Conservation (phyloP, 2,797 vertebrate genomes). For the Phaenicophaeus curvirostris region DNA sequence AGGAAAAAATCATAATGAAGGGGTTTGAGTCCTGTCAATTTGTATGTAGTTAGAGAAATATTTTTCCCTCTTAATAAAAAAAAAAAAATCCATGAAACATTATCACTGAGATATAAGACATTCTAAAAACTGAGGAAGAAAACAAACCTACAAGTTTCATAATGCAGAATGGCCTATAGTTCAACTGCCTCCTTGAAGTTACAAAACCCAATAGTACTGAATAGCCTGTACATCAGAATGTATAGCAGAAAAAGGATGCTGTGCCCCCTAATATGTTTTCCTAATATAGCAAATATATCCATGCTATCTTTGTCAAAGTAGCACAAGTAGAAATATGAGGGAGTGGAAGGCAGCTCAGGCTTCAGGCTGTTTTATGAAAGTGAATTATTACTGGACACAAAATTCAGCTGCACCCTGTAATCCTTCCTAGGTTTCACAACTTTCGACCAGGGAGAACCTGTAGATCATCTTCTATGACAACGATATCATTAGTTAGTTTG, state of each 20-base stretch:
- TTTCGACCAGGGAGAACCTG: background rate
- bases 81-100: background rate
- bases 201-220: accelerated
- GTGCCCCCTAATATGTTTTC: accelerated
- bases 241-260: background rate
- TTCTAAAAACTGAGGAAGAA: background rate
- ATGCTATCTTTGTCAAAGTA: background rate
- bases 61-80: background rate
- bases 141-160: background rate
- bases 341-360: background rate
- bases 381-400: background rate
- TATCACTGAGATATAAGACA: background rate
- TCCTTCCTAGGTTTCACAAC: background rate
- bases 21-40: background rate
- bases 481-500: background rate
- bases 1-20: background rate
- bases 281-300: accelerated
- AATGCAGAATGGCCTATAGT: background rate
- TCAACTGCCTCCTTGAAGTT: background rate
- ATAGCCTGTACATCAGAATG: background rate
- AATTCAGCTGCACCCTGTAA: background rate
- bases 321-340: background rate
- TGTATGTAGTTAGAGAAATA: background rate
- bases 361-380: background rate
- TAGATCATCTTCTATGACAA: background rate